These are phyloP conservation scores for Zaprionus inermis DNA, from an alignment of 1,140 invertebrate genomes.

Conservation along the genomic window DNA sequence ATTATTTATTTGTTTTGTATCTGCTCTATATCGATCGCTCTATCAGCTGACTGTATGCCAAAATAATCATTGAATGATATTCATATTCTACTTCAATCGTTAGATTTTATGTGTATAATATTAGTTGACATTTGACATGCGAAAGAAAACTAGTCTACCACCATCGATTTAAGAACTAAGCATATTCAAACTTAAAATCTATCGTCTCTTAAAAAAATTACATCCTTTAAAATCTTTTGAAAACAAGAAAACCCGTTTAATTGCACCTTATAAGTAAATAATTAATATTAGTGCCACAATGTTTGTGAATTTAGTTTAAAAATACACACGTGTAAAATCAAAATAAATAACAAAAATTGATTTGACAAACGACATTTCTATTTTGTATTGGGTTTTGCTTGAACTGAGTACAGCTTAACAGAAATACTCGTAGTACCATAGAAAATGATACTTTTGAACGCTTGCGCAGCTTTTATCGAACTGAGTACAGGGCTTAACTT, in stretches of 20 bases:
- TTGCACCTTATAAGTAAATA: conserved; percentile 63
- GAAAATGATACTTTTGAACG: too few species aligned
- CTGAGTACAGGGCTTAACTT: too few species aligned
- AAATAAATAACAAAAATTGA: conserved; percentile 60
- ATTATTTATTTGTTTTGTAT: conserved; percentile 40
- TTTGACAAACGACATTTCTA: conserved; percentile 19
- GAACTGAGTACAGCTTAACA: too few species aligned
- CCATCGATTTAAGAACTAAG: conserved; percentile 55
- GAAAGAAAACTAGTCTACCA: conserved; percentile 61
- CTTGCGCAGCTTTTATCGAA: too few species aligned
- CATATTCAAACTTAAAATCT: conserved; percentile 45
- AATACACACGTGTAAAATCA: conserved; percentile 38
- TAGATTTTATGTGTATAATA: conserved; percentile 65
- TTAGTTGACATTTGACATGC: conserved; percentile 55
- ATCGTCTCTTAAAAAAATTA: conserved; percentile 38
- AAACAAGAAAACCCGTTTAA: conserved; percentile 37
- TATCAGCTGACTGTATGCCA: conserved; percentile 54
- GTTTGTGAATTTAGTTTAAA: conserved; percentile 72
- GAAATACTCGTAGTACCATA: too few species aligned
- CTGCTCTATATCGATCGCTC: conserved; percentile 44
- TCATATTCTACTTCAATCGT: conserved; percentile 32
- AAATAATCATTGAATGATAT: conserved; percentile 54
- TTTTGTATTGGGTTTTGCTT: background rate
- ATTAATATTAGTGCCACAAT: conserved; percentile 72
- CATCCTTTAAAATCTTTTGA: conserved; percentile 12